Evolutionary conservation across 2,888 invertebrate genomes (phyloP), one percentile per base, ranked within the genome.

Genomic region (Drosophila anceps): DNA sequence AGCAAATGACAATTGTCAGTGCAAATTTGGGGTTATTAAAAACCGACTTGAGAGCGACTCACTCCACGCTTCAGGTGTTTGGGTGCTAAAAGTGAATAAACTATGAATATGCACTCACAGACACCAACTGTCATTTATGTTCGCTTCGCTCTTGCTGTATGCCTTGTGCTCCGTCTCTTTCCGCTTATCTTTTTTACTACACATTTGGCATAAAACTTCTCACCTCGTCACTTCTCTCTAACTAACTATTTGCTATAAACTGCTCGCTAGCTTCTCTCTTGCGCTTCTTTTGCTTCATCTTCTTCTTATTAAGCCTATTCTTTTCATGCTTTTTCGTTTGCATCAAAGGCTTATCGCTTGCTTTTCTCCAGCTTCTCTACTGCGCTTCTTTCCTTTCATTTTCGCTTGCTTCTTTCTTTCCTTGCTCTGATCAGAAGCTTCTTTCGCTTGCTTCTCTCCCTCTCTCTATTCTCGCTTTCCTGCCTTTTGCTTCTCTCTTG

Each of bases 1-100:
- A 1, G 29, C 48, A 18, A 48, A 48, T 48, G 48, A 48, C 10
- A 48, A 48, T 48, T 48, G 48, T 48, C 48, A 48, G 31, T 53
- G 53, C 13, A 15, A 29, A 55, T 39, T 51, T 51, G 2, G 15
- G 1, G 51, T 4, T 15, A 35, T 51, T 33, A 35, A 35, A 35
- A 7, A 20, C 10, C 29, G 48, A 10, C n/a, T 9, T n/a, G 29
- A n/a, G 9, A 27, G 18, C 29, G 48, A 46, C 15, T 24, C 29
- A 18, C 3, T 24, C 7, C 29, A 18, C 3, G 13, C 7, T 4
- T 3, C 5, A 43, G 41, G 0, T 43, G 41, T 44, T 46, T 15
- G 27, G 27, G 5, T 5, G n/a, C n/a, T 27, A 5, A 27, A n/a
- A 5, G 6, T 27, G 46, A 10, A 46, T 27, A 46, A 46, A 20